phyloP scores from a whole-genome alignment of 2,113 vertebrate genomes.

The Litocranius walleri region DNA sequence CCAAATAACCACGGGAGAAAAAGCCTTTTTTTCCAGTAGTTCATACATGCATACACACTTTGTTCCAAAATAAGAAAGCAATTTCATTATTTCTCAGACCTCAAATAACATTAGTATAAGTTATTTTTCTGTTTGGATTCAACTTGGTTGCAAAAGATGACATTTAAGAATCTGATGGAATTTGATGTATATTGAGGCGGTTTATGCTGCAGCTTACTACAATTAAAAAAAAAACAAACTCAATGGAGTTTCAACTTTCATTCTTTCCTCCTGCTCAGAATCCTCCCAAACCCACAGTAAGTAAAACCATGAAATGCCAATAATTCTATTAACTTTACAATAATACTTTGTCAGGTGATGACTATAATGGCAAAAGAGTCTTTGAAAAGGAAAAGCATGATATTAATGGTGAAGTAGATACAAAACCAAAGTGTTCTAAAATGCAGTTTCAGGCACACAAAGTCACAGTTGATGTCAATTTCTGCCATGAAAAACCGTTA shows the following conservation, averaged over 20 bases:
- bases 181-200: not conserved
- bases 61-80: conserved; percentile 32
- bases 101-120: not conserved
- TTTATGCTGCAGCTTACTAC: not conserved
- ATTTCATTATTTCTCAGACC: not conserved
- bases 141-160: not conserved
- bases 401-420: conserved; percentile 25
- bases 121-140: conserved; percentile 14
- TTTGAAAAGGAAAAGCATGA: not conserved
- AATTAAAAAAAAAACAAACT: conserved; percentile 4
- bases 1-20: not conserved
- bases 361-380: not conserved
- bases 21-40: not conserved
- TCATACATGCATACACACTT: not conserved
- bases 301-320: not conserved
- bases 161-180: not conserved
- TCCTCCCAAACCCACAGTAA: not conserved
- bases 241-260: not conserved
- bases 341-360: not conserved
- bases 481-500: not conserved
- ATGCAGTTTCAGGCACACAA: not conserved
- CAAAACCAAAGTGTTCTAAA: conserved; percentile 22
- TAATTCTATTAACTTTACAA: conserved; percentile 46
- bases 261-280: not conserved
- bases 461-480: conserved; percentile 7